These are phyloP conservation scores for Drosophila subquinaria DNA, from an alignment of 2,888 invertebrate species.

Conservation along the genomic window DNA sequence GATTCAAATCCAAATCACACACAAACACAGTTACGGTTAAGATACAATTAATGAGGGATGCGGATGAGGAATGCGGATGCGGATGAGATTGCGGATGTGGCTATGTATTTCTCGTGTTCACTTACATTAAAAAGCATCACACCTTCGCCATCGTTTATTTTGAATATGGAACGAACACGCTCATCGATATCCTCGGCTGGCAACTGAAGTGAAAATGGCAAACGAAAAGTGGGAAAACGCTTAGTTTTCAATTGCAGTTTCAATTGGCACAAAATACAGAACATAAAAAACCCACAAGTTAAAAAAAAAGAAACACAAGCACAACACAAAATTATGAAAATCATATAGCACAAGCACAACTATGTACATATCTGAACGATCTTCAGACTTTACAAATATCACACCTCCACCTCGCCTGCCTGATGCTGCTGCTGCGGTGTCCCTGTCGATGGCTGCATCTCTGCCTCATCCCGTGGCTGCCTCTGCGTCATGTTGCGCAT, in stretches of 20 bases:
- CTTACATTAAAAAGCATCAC: conserved; percentile 71
- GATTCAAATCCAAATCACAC: conserved; percentile 38
- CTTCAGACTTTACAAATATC: conserved; percentile 16
- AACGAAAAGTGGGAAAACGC: conserved; percentile 52
- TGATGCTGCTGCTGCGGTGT: conserved; percentile 21
- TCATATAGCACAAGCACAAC: conserved; percentile 10
- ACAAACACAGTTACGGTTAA: conserved; percentile 50
- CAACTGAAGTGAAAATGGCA: conserved; percentile 62
- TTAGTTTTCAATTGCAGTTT: conserved; percentile 45
- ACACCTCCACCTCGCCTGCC: conserved; percentile 53
- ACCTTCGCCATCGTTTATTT: conserved; percentile 52
- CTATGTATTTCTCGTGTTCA: conserved; percentile 21
- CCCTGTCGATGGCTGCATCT: conserved; percentile 3
- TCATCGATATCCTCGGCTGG: conserved; percentile 51
- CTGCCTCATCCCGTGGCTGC: conserved; percentile 23
- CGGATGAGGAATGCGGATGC: neutral
- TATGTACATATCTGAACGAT: conserved; percentile 12
- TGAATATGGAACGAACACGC: conserved; percentile 57
- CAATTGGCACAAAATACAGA: conserved; percentile 4
- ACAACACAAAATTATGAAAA: conserved; percentile 12
- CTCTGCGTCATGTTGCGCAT: conserved; percentile 45
- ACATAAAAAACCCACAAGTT: neutral
- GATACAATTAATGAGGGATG: conserved; percentile 12
- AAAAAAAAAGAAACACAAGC: conserved; percentile 10
- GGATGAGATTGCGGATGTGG: neutral